These are phyloP conservation scores for Hydrophis major DNA, from an alignment of 2,797 vertebrate genomes.

Conservation along the genomic window DNA sequence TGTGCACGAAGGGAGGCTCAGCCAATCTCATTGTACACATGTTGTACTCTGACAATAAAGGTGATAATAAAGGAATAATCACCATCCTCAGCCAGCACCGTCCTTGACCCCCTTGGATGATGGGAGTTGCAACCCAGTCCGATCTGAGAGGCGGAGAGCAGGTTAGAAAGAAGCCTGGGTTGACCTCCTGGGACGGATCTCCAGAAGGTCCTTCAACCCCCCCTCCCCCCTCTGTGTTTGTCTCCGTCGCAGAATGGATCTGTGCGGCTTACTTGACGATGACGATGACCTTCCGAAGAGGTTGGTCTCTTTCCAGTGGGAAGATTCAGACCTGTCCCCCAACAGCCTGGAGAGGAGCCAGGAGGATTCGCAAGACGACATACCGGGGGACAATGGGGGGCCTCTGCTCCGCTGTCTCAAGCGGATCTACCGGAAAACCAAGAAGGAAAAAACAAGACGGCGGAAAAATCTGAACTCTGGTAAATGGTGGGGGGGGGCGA, in stretches of 20 bases:
- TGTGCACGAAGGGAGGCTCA: too few relatives aligned
- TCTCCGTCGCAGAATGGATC: background rate
- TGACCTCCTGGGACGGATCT: background rate
- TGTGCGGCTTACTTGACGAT: background rate
- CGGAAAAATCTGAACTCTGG: background rate
- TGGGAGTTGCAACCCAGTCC: background rate
- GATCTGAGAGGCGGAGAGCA: background rate
- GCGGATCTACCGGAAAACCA: constrained; percentile 20
- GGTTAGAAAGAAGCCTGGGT: background rate
- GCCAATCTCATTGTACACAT: too few relatives aligned
- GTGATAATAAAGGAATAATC: too few relatives aligned
- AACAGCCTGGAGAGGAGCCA: constrained; percentile 1
- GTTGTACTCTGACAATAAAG: too few relatives aligned
- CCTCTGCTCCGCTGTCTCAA: constrained; percentile 24
- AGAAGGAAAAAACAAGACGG: constrained; percentile 2
- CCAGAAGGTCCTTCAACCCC: background rate
- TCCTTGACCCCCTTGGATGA: background rate
- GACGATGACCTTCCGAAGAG: background rate
- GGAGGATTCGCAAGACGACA: background rate
- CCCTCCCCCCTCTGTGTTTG: accelerated
- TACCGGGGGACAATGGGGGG: background rate
- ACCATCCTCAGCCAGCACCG: background rate
- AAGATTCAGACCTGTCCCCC: background rate
- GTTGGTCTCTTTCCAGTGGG: background rate
- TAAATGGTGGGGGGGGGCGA: background rate